Conservation (phyloP, 2,888 invertebrate genomes). For the Teinopalpus imperialis region DNA sequence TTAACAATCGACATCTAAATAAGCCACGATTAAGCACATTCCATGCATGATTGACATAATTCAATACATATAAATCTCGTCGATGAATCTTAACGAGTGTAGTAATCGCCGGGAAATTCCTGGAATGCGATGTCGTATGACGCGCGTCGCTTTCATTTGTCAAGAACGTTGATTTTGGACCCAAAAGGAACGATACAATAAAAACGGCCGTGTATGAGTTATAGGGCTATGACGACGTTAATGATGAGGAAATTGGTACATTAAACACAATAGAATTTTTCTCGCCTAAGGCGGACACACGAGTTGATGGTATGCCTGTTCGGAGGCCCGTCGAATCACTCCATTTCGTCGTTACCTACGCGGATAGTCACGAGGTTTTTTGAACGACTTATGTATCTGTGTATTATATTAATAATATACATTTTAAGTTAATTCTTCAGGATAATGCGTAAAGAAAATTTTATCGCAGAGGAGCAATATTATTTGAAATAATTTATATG, state of each 20-base stretch:
- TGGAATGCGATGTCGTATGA: slow-evolving; percentile 47
- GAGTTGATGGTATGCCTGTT: slow-evolving; percentile 35
- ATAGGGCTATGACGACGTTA: slow-evolving; percentile 57
- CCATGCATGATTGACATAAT: slow-evolving; percentile 47
- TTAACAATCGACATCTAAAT: slow-evolving; percentile 23
- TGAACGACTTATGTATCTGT: no score
- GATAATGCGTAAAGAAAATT: no score
- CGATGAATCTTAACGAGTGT: slow-evolving; percentile 52
- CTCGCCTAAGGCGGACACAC: slow-evolving; percentile 68
- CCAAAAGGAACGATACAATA: slow-evolving; percentile 6
- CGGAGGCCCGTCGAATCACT: slow-evolving; percentile 18
- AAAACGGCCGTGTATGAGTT: slow-evolving; percentile 39
- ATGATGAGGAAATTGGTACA: slow-evolving; percentile 76
- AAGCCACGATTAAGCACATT: slow-evolving; percentile 49
- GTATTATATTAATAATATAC: no score
- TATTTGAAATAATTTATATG: no score
- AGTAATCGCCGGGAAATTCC: slow-evolving; percentile 57
- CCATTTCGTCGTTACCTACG: slow-evolving; percentile 6
- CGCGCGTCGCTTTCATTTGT: slow-evolving; percentile 10
- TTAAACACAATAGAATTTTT: slow-evolving; percentile 79
- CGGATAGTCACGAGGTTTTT: neutral
- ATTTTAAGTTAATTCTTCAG: no score
- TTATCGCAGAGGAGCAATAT: no score
- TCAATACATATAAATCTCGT: slow-evolving; percentile 44
- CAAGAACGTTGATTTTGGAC: neutral